Percentiles rank a stretch among this genome's conserved stretches.
Conservation (phyloP, 2,113 vertebrate species). For the Benitochromis conjunctus region DNA sequence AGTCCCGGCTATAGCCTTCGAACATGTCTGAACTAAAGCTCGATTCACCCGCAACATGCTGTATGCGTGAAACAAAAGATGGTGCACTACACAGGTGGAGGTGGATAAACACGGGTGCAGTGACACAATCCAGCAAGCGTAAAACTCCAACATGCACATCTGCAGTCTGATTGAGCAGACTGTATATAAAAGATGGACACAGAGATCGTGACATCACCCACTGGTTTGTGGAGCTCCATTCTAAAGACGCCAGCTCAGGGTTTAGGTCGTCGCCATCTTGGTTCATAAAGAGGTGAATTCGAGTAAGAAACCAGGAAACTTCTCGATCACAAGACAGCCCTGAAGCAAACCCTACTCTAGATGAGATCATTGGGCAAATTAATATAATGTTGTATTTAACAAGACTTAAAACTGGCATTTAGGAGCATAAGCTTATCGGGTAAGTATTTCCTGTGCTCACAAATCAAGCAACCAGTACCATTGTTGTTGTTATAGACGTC, state of each 20-base stretch:
- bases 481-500: neutral
- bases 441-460: neutral
- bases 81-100: neutral
- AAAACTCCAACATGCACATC: neutral
- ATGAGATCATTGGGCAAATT: neutral
- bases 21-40: neutral
- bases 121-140: neutral
- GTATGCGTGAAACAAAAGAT: neutral
- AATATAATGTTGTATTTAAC: neutral
- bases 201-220: neutral
- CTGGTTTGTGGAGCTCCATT: neutral
- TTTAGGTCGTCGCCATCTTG: neutral
- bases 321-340: fast-evolving
- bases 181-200: neutral
- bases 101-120: neutral
- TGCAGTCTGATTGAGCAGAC: neutral
- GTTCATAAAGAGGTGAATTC: neutral
- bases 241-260: neutral
- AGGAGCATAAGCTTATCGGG: neutral
- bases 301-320: neutral
- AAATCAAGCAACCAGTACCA: neutral
- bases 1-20: neutral
- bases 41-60: neutral
- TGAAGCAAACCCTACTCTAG: neutral
- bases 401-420: neutral